Percentiles rank a stretch among this genome's conserved stretches.
These are phyloP conservation scores for Drosophila nebulosa DNA, from an alignment of 1,140 invertebrate genomes.

Conservation along the genomic window DNA sequence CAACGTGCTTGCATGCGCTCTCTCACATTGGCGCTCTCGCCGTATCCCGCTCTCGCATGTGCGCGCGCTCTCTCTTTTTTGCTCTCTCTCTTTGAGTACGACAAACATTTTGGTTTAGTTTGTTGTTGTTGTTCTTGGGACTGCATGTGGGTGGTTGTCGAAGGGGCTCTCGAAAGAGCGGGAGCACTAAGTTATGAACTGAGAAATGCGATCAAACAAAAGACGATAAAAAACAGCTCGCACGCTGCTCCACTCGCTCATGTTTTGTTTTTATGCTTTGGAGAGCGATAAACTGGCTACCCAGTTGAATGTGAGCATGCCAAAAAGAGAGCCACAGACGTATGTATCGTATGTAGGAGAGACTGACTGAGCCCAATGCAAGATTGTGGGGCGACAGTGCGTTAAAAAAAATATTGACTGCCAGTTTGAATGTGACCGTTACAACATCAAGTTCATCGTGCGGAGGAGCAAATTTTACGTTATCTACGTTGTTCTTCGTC, in stretches of 20 bases:
- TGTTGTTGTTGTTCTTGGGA: constrained; percentile 35
- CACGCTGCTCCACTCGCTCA: background rate
- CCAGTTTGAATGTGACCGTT: constrained; percentile 69
- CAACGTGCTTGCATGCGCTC: constrained; percentile 6
- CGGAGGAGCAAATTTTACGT: constrained; percentile 26
- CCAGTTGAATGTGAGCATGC: background rate
- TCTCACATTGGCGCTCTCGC: constrained; percentile 21
- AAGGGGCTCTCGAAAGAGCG: background rate
- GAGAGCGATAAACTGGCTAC: background rate
- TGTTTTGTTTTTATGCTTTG: constrained; percentile 7
- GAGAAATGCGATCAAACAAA: background rate
- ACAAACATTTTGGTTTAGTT: constrained; percentile 46
- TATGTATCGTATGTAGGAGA: background rate
- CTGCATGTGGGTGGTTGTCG: constrained; percentile 27
- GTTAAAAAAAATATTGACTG: constrained; percentile 12
- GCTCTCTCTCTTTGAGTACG: background rate
- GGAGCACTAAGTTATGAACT: background rate
- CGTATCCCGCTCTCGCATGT: background rate
- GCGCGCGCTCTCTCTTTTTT: background rate
- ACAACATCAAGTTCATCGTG: constrained; percentile 62
- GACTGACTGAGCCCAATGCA: background rate
- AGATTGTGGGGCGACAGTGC: background rate
- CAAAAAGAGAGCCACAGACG: background rate
- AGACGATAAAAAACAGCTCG: background rate
- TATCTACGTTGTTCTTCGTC: constrained; percentile 46